Evolutionary conservation across 2,888 invertebrate species (phyloP).

Genomic region (Drosophila affinis): DNA sequence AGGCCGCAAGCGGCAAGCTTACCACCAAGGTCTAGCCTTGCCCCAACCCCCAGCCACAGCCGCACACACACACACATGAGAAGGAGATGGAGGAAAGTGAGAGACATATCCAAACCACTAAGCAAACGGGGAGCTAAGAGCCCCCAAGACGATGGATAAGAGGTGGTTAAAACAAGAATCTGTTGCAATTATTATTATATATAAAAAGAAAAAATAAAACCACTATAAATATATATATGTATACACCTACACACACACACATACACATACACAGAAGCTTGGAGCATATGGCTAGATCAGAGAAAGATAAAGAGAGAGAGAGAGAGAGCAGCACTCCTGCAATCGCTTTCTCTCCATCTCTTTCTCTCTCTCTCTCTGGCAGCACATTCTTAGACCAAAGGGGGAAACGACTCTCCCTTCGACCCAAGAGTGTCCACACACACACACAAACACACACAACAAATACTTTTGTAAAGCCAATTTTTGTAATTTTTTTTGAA

Average conservation of each 20-base stretch:
- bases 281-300: constrained; percentile 1
- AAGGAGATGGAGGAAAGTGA: not conserved
- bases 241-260: constrained; percentile 14
- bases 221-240: constrained; percentile 36
- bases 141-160: not conserved
- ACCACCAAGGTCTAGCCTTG: constrained; percentile 64
- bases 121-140: not conserved
- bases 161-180: constrained; percentile 32
- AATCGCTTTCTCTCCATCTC: not conserved
- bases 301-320: constrained; percentile 7
- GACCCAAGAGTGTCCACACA: constrained; percentile 24
- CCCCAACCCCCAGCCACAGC: constrained; percentile 8
- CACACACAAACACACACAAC: constrained; percentile 9
- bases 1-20: constrained; percentile 42
- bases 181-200: constrained; percentile 74
- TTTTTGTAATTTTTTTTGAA: constrained; percentile 44
- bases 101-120: constrained; percentile 13
- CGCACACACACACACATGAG: constrained; percentile 1
- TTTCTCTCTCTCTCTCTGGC: too few relatives aligned
- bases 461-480: constrained; percentile 53
- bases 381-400: not conserved
- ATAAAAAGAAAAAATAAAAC: constrained; percentile 19
- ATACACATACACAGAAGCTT: constrained; percentile 18
- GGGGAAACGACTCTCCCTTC: not conserved
- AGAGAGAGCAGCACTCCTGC: not conserved